These are phyloP conservation scores for Irena cyanogastra DNA, from an alignment of 2,113 vertebrate species.

Conservation along the genomic window DNA sequence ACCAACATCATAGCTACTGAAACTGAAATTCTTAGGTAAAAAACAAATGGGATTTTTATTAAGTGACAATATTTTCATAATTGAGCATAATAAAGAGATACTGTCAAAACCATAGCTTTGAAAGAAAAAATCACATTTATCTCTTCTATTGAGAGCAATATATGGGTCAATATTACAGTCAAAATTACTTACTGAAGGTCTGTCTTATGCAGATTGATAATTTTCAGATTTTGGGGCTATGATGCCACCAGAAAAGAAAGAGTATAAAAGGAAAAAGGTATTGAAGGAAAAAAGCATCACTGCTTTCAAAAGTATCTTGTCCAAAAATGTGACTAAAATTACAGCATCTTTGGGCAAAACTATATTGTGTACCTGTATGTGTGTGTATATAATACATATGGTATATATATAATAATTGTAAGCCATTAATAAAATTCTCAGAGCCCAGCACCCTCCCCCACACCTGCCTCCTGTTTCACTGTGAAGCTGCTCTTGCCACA, in stretches of 20 bases:
- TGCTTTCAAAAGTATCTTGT: background rate
- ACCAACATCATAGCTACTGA: constrained; percentile 39
- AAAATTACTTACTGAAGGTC: background rate
- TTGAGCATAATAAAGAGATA: background rate
- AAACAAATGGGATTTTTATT: background rate
- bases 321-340: background rate
- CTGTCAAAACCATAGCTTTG: background rate
- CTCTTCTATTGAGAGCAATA: background rate
- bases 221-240: background rate
- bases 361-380: background rate
- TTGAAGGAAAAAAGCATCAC: background rate
- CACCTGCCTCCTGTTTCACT: rapidly evolving
- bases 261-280: background rate
- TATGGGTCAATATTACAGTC: background rate
- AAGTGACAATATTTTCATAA: background rate
- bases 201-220: background rate
- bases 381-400: background rate
- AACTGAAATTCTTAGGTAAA: constrained; percentile 51
- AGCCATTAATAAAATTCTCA: background rate
- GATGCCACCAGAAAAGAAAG: background rate
- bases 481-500: background rate
- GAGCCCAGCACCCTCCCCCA: background rate
- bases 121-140: background rate
- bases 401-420: background rate
- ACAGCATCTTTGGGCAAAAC: background rate